A percentile compares a stretch with the other conserved stretches of the same genome.
Conservation (phyloP, 2,797 vertebrate species). For the Enteromius paludinosus region DNA sequence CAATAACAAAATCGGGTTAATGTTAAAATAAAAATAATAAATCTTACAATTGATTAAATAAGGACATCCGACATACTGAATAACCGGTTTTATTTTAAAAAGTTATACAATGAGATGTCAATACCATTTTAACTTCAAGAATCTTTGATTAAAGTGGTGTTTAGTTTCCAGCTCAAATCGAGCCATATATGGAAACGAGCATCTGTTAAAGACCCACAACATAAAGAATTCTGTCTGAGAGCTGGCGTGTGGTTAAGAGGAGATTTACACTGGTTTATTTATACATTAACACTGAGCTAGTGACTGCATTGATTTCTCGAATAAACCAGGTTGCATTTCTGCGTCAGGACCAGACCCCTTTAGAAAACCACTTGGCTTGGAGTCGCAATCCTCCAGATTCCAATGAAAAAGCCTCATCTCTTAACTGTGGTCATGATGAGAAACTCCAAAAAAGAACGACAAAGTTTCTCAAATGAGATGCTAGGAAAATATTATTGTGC, state of each 20-base stretch:
- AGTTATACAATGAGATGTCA: background rate
- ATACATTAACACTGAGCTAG: constrained; percentile 55
- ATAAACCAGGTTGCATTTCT: constrained; percentile 53
- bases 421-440: constrained; percentile 59
- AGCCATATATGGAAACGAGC: constrained; percentile 33
- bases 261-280: constrained; percentile 57
- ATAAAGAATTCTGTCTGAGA: constrained; percentile 31
- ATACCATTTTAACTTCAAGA: background rate
- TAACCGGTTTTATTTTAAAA: background rate
- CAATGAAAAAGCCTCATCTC: constrained; percentile 62
- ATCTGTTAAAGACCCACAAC: constrained; percentile 32
- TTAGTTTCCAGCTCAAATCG: constrained; percentile 34
- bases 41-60: background rate
- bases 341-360: constrained; percentile 56
- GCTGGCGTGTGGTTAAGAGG: constrained; percentile 46
- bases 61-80: background rate
- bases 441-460: constrained; percentile 29
- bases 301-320: constrained; percentile 55
- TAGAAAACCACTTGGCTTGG: constrained; percentile 62
- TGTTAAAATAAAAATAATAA: background rate
- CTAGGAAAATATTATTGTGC: constrained; percentile 66
- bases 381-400: constrained; percentile 59
- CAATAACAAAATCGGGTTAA: background rate
- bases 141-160: constrained; percentile 20
- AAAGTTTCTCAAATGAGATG: constrained; percentile 53